Base-by-base conservation (phyloP, 2,797 vertebrate species). In the Rhynchotus rufescens region DNA sequence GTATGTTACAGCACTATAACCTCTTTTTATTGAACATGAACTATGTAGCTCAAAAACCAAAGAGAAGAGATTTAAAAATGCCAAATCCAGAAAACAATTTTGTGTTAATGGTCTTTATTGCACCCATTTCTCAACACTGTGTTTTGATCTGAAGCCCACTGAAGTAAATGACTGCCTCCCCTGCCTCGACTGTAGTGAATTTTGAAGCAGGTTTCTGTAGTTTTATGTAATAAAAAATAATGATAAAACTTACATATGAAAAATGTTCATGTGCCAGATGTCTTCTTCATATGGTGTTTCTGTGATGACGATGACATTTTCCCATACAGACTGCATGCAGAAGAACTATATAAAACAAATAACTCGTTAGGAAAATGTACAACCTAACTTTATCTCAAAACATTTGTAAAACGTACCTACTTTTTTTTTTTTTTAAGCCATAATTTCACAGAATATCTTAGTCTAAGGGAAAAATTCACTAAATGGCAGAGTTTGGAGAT, bases 1-100 rank as follows among this genome's bases (percentile, higher is more conserved):
- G 81, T 79, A 86, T 21, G 79, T 78, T 68, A 56, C 5, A 59
- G 75, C 85, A 96, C 75, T 75, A 83, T 94, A 97, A 96, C 20
- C 32, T 94, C 86, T 92, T 89, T 97, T 97, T 97, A 97, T 96
- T 96, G 89, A 90, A 40, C 93, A 93, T 7, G 40, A 93, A 74
- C 51, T 77, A 69, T 78, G 71, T 60, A 89, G 66, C 61, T 92
- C n/a, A 80, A 45, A 82, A 80, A 84, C 64, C 88, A 95, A 91
- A 85, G 94, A 89, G 56, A 92, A 96, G 62, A 88, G 25, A 72
- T 95, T 95, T 86, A 86, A 95, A 96, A 96, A 89, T 80, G 32
- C 66, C 80, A 94, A 94, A 85, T 89, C 36, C 64, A 86, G 90
- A 94, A 84, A 25, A 3, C 14, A 89, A 62, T 62, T 49, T 56